A percentile compares a stretch with the other conserved stretches of the same genome.
Conservation (phyloP, 2,797 vertebrate species). For the Sphenopsis melanotis region DNA sequence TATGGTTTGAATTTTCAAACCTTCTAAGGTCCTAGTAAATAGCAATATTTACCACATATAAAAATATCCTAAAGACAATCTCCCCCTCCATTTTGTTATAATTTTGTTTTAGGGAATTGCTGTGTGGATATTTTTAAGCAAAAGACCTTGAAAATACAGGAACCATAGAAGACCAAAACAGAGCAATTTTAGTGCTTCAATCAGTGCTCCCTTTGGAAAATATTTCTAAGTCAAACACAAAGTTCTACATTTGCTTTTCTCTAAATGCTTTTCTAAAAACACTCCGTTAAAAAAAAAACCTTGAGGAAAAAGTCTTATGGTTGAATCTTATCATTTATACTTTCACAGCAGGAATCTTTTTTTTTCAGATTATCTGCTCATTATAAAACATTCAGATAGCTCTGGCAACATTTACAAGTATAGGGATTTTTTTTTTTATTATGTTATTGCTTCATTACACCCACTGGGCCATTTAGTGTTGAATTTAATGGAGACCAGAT, state of each 20-base stretch:
- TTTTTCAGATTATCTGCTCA: conserved; percentile 40
- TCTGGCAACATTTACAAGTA: conserved; percentile 41
- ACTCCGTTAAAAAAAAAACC: neutral
- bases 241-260: neutral
- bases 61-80: neutral
- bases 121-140: neutral
- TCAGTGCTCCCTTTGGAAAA: neutral
- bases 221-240: neutral
- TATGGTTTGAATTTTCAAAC: neutral
- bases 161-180: neutral
- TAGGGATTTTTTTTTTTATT: neutral
- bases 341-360: conserved; percentile 42
- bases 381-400: conserved; percentile 53
- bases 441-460: conserved; percentile 58
- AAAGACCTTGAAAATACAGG: neutral
- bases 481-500: conserved; percentile 55
- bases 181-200: neutral
- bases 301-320: neutral
- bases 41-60: neutral
- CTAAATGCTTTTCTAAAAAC: neutral
- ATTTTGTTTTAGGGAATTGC: neutral
- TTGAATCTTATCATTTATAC: conserved; percentile 38
- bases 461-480: conserved; percentile 53
- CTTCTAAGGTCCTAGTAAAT: neutral
- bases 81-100: neutral